phyloP scores from a whole-genome alignment of 2,888 invertebrate species.

The Drosophila kuntzei region DNA sequence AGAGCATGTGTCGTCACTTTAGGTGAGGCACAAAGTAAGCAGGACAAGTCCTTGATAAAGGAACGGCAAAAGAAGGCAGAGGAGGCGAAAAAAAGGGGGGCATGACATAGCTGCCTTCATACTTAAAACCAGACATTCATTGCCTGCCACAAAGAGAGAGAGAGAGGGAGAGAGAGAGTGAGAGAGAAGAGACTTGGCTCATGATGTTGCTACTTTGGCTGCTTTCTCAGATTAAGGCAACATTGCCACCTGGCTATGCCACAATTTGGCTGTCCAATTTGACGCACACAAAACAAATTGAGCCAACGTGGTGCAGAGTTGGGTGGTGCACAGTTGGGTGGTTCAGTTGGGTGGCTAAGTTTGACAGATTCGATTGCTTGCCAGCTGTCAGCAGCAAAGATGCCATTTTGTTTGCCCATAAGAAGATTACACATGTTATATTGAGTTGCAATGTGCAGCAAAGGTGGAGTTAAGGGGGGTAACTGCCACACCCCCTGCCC shows the following conservation, averaged over 20 bases:
- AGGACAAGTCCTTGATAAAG: slow-evolving; percentile 24
- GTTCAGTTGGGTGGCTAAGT: not conserved
- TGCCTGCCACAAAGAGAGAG: slow-evolving; percentile 30
- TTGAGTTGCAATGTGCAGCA: slow-evolving; percentile 12
- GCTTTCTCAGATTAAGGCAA: slow-evolving; percentile 40
- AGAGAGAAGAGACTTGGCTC: not conserved
- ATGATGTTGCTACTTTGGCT: slow-evolving; percentile 9
- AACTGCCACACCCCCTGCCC: not conserved
- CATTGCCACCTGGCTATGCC: slow-evolving; percentile 51
- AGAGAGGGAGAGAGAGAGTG: not conserved
- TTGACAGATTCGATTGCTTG: slow-evolving; percentile 37
- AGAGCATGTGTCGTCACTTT: slow-evolving; percentile 75
- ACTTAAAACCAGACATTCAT: slow-evolving; percentile 68
- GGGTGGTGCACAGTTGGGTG: slow-evolving; percentile 7
- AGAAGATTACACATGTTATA: slow-evolving; percentile 59
- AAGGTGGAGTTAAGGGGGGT: not conserved
- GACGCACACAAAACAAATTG: slow-evolving; percentile 71
- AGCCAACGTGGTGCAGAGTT: slow-evolving; percentile 31
- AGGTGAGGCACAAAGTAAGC: slow-evolving; percentile 49
- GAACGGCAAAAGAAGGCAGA: not conserved
- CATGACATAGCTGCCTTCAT: too few relatives aligned
- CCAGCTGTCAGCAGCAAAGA: slow-evolving; percentile 46
- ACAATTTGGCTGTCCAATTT: slow-evolving; percentile 74
- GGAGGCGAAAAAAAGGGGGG: not conserved
- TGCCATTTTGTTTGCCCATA: slow-evolving; percentile 62